A percentile compares a stretch with the other conserved stretches of the same genome.
phyloP scores from a whole-genome alignment of 2,888 invertebrate species.

The Idaea straminata region DNA sequence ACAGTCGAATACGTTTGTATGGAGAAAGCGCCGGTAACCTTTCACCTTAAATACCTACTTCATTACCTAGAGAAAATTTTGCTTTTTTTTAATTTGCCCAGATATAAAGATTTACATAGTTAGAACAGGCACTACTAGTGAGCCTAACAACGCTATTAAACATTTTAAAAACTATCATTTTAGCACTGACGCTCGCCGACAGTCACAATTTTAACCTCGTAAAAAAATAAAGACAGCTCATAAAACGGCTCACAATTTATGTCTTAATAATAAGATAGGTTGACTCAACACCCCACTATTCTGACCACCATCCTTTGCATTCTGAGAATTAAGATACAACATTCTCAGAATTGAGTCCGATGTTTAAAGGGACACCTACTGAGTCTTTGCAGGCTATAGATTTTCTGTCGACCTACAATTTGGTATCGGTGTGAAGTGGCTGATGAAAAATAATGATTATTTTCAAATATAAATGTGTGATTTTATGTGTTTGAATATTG shows the following conservation, averaged over 20 bases:
- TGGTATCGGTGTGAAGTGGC: not conserved
- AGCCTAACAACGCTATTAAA: not conserved
- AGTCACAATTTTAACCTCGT: not conserved
- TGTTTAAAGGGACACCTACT: not conserved
- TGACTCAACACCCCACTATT: not conserved
- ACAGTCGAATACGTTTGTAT: too few species aligned
- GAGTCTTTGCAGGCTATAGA: not conserved
- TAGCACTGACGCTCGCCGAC: not conserved
- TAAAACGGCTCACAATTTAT: not conserved
- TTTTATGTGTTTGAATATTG: too few species aligned
- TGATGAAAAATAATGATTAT: not conserved
- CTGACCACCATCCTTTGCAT: not conserved
- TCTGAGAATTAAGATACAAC: not conserved
- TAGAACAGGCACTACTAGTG: too few species aligned
- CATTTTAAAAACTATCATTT: not conserved
- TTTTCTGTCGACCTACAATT: not conserved
- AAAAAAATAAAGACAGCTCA: not conserved
- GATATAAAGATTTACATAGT: too few species aligned
- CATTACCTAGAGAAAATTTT: too few species aligned
- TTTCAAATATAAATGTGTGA: not conserved
- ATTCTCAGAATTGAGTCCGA: not conserved
- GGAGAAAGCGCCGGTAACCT: too few species aligned
- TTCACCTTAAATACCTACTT: too few species aligned
- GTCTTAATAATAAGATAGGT: not conserved
- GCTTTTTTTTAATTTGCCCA: too few species aligned